These are phyloP conservation scores for Falco novaeseelandiae DNA, from an alignment of 2,797 vertebrate genomes.

Conservation along the genomic window DNA sequence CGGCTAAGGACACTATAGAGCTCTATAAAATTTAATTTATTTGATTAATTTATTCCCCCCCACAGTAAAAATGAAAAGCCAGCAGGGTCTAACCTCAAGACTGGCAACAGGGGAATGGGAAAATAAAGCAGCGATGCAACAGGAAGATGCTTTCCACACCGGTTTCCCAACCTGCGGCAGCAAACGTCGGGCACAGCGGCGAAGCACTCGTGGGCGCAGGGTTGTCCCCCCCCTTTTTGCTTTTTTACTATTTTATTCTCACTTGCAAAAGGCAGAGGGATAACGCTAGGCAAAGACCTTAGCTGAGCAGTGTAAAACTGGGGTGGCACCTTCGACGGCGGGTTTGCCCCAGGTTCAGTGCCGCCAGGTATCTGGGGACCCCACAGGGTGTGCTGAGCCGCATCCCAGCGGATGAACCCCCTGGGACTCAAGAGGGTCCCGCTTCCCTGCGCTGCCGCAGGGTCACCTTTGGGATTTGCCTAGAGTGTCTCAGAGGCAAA, in stretches of 20 bases:
- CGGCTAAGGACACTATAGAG: background rate
- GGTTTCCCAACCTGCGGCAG: background rate
- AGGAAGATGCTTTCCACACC: background rate
- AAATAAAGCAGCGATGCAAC: background rate
- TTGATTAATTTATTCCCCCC: background rate
- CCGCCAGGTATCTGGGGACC: accelerated
- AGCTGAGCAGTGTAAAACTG: background rate
- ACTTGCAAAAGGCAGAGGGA: background rate
- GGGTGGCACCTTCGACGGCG: background rate
- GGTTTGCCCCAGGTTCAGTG: background rate
- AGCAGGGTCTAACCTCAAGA: background rate
- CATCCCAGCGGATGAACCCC: background rate
- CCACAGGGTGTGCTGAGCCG: accelerated
- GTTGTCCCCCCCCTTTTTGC: background rate
- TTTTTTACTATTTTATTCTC: background rate
- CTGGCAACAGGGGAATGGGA: no score
- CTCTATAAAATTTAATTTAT: background rate
- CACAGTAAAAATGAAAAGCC: background rate
- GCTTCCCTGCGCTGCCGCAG: background rate
- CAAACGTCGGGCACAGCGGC: background rate
- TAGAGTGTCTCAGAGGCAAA: background rate
- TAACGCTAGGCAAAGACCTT: background rate
- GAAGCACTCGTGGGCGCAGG: background rate
- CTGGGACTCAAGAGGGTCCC: background rate
- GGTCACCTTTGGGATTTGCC: background rate